These are phyloP conservation scores for Malthinus seriepunctatus DNA, from an alignment of 2,888 invertebrate genomes.

Conservation along the genomic window DNA sequence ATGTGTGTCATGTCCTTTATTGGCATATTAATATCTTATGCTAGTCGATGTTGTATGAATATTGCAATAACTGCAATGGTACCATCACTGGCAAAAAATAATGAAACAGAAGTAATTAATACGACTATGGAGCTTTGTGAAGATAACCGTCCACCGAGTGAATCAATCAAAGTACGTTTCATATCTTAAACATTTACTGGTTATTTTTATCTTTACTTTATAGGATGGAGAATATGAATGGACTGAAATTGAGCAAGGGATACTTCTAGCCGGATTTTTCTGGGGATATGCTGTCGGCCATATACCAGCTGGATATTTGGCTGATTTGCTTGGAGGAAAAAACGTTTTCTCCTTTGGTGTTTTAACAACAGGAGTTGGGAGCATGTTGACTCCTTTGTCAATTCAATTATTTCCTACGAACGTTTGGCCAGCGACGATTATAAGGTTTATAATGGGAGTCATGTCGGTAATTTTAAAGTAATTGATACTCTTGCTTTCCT, in stretches of 20 bases:
- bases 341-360: constrained; percentile 77
- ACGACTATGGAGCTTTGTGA: background rate
- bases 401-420: constrained; percentile 49
- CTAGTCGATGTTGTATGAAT: constrained; percentile 52
- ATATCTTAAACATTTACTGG: too few species aligned
- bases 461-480: constrained; percentile 12
- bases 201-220: too few species aligned
- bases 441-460: constrained; percentile 62
- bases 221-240: constrained; percentile 56
- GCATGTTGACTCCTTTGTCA: constrained; percentile 73
- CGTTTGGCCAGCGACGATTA: too few species aligned
- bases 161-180: too few species aligned
- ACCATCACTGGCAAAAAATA: constrained; percentile 18
- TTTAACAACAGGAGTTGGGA: constrained; percentile 76
- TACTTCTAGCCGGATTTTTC: constrained; percentile 78
- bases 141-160: background rate
- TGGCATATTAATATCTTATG: constrained; percentile 53
- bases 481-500: background rate
- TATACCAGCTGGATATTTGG: constrained; percentile 74
- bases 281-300: constrained; percentile 82
- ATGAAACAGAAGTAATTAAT: background rate
- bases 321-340: constrained; percentile 80
- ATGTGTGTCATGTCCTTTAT: constrained; percentile 59
- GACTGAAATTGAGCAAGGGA: constrained; percentile 70
- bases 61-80: constrained; percentile 56